Conservation (phyloP, 2,113 vertebrate species). For the Bambusicola thoracicus region DNA sequence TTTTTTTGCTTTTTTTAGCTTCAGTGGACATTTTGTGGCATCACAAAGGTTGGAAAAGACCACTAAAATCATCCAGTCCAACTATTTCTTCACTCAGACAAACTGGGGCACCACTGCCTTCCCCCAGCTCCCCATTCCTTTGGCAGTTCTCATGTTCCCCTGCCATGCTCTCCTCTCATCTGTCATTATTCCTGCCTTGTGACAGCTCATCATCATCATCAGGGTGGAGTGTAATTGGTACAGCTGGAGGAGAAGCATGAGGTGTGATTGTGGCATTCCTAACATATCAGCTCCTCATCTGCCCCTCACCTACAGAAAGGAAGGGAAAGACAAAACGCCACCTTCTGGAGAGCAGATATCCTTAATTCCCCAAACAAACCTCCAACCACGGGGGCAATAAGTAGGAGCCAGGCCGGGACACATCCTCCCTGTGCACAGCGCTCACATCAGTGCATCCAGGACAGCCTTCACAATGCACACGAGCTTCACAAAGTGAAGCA, state of each 20-base stretch:
- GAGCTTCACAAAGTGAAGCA: neutral
- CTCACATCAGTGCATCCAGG: neutral
- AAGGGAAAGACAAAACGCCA: neutral
- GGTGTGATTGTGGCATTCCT: constrained; percentile 6
- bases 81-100: neutral
- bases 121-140: neutral
- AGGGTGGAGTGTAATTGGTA: constrained; percentile 47
- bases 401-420: neutral
- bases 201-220: neutral
- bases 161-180: neutral
- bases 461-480: neutral
- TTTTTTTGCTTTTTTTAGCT: neutral
- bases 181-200: neutral
- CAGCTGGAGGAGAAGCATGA: constrained; percentile 10
- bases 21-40: neutral
- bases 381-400: neutral
- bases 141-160: neutral
- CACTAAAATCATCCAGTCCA: no score
- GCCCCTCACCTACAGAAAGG: neutral
- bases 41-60: no score
- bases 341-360: neutral
- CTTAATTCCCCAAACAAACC: neutral
- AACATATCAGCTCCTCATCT: neutral
- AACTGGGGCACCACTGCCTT: neutral
- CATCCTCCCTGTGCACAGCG: neutral